phyloP scores from a whole-genome alignment of 2,797 vertebrate species.

The Aselliscus stoliczkanus region DNA sequence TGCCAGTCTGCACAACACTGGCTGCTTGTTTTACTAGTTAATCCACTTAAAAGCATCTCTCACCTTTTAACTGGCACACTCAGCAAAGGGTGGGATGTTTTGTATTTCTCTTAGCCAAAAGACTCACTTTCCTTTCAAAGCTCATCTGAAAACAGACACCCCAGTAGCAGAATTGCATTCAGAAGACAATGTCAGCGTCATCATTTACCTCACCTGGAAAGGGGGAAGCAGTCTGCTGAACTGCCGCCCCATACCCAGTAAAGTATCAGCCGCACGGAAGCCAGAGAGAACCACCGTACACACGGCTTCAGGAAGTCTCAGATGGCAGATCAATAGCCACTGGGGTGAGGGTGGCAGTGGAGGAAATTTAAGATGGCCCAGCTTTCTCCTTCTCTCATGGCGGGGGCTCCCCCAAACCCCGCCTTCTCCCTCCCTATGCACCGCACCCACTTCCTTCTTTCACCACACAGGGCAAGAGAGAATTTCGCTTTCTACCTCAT shows the following conservation, averaged over 20 bases:
- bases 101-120: background rate
- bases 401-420: rapidly evolving
- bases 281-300: rapidly evolving
- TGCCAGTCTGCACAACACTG: background rate
- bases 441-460: background rate
- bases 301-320: background rate
- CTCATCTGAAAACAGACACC: background rate
- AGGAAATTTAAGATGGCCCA: background rate
- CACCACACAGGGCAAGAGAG: background rate
- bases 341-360: background rate
- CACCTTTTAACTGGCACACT: background rate
- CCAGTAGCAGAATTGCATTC: background rate
- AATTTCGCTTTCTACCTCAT: background rate
- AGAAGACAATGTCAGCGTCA: no score
- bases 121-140: background rate
- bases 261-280: background rate
- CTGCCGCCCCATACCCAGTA: rapidly evolving
- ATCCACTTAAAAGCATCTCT: background rate
- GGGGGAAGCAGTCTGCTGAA: background rate
- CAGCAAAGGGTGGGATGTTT: background rate
- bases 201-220: background rate
- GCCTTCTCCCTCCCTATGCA: rapidly evolving
- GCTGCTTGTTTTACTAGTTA: background rate
- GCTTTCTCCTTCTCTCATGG: no score
- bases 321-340: background rate